Base-by-base conservation (phyloP, 2,797 vertebrate genomes). In the Margarornis squamiger region DNA sequence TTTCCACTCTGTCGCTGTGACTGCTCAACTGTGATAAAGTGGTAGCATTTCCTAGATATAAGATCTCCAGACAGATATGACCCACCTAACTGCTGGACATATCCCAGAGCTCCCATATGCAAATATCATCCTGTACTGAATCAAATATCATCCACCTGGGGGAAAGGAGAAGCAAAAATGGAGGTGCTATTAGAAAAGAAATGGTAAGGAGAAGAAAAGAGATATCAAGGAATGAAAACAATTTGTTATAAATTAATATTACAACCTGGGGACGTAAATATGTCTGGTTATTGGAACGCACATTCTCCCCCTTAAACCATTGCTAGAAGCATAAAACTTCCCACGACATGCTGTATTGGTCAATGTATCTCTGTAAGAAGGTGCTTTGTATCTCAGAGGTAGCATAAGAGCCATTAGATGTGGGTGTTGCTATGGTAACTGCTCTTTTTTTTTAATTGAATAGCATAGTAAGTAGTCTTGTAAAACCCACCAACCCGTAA, bases 401-500 rank as follows among this genome's bases (percentile, higher is more conserved):
- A 98, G 96, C 96, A 97, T 96, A 98, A 97, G 96, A 96, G 97
- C 92, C 97, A 97, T 97, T 97, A 97, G 97, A 97, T 97, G 96
- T 95, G 96, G 92, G 93, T 90, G 97, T 98, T 98, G 96, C 97
- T 97, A 98, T 97, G 96, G 98, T 93, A 98, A 98, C 97, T 92
- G 93, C 90, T 95, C 96, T 96, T 96, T 97, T 97, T 97, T 97
- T 97, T 93, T 97, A 98, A 98, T 97, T 97, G 97, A 98, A 97
- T 97, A 97, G 97, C 97, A 97, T 97, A 97, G 97, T 97, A 98
- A 97, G 96, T 97, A 97, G 96, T 97, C 97, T 98, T 98, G 97
- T 98, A 97, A 98, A 98, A 98, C 97, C 97, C 97, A 98, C 97
- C 97, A 98, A 98, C 95, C 97, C 97, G 96, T 97, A 98, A 97